Base-by-base conservation (phyloP, 2,113 vertebrate genomes). In the Neodon shergylaensis region DNA sequence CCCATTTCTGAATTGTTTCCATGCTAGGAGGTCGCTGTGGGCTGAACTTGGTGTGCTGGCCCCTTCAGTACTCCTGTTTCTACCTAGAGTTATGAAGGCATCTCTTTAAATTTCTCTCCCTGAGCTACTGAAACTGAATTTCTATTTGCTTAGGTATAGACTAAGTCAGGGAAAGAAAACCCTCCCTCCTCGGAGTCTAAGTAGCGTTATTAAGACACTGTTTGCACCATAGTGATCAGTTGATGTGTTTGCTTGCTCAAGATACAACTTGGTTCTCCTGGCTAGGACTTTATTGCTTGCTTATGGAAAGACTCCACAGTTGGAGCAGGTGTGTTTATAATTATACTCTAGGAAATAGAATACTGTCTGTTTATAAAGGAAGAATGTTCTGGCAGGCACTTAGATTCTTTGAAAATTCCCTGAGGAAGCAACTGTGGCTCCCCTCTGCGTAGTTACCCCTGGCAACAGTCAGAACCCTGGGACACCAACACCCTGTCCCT, bases 261-360 rank as follows among this genome's bases (percentile, higher is more conserved):
- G 98, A 97, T 90, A 90, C 97, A 94, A 90, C 96, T 95, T 91
- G 95, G 96, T 81, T 96, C 97, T 97, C 84, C 97, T 97, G 97
- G 96, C 98, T 97, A 96, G 95, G 94, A 93, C 95, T 92, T 97
- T 65, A 95, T 73, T 97, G 97, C 98, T 98, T 73, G 61, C 95
- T 54, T 39, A 44, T 92, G 98, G 97, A 98, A 97, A 70, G 91
- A 94, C 94, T 97, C 96, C 76, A 52, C 33, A 84, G 96, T 94
- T 70, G 96, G 95, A 98, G 97, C 98, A 98, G 98, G 98, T 98
- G 98, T 98, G 98, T 97, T 96, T 96, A 31, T 95, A 96, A 97
- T 97, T 96, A 96, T 95, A 91, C 96, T 89, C 91, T 88, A 44
- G 92, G 97, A 98, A 98, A 94, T 2, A 74, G 96, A 97, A 95